phyloP scores from a whole-genome alignment of 2,888 invertebrate species.

The Plagodis pulveraria region DNA sequence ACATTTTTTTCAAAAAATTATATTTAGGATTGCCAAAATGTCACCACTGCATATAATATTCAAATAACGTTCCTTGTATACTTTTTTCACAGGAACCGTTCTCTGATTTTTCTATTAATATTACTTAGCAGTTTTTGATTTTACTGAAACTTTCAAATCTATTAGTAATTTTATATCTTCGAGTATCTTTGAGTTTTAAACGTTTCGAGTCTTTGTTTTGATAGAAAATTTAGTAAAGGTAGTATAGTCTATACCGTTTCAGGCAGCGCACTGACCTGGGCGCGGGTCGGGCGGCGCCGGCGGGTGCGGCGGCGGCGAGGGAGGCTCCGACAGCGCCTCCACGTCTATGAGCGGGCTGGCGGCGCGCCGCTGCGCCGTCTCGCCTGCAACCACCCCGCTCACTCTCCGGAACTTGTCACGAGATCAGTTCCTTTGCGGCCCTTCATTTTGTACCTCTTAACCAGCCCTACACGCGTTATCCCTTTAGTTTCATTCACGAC shows the following conservation, averaged over 20 bases:
- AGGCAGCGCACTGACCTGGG: constrained; percentile 85
- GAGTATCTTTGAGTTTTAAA: too few relatives aligned
- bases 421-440: constrained; percentile 39
- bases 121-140: too few relatives aligned
- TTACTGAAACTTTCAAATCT: too few relatives aligned
- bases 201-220: too few relatives aligned
- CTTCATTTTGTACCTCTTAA: constrained; percentile 12
- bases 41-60: too few relatives aligned
- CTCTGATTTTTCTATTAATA: too few relatives aligned
- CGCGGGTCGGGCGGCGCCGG: constrained; percentile 67
- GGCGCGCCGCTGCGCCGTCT: constrained; percentile 86
- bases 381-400: constrained; percentile 79
- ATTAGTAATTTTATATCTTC: too few relatives aligned
- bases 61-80: too few relatives aligned
- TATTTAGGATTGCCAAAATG: too few relatives aligned
- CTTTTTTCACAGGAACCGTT: too few relatives aligned
- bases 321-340: constrained; percentile 87
- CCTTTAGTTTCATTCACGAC: neutral
- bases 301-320: constrained; percentile 83
- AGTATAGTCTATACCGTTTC: constrained; percentile 72
- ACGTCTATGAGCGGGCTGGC: constrained; percentile 88
- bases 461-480: constrained; percentile 13
- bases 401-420: constrained; percentile 49
- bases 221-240: constrained; percentile 10
- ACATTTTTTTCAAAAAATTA: too few relatives aligned